A percentile compares a stretch with the other conserved stretches of the same genome.
Evolutionary conservation across 2,888 invertebrate species (phyloP).

Genomic region (Chymomyza procnemis): DNA sequence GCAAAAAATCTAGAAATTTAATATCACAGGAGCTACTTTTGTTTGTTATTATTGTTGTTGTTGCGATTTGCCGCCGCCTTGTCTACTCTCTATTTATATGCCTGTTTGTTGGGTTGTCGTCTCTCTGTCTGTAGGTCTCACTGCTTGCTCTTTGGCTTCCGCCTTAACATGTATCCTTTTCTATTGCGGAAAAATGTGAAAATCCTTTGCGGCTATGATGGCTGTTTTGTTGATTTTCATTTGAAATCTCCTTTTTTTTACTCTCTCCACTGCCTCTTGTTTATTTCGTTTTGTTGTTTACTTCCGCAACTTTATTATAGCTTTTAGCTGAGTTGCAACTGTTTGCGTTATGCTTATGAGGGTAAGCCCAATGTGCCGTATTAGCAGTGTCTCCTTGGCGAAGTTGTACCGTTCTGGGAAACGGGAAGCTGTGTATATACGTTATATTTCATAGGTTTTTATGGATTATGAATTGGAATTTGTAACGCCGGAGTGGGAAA

Average conservation of each 20-base stretch:
- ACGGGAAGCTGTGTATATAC: constrained; percentile 29
- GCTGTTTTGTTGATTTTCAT: constrained; percentile 63
- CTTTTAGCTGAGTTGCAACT: constrained; percentile 70
- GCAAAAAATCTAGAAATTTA: constrained; percentile 66
- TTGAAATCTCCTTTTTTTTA: constrained; percentile 45
- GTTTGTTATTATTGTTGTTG: constrained; percentile 10
- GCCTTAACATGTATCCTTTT: constrained; percentile 41
- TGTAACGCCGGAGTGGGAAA: neutral
- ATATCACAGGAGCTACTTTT: constrained; percentile 50
- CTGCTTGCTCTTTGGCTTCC: constrained; percentile 9
- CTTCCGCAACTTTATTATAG: constrained; percentile 72
- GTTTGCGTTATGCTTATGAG: constrained; percentile 70
- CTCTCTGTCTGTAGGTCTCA: constrained; percentile 38
- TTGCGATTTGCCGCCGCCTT: constrained; percentile 44
- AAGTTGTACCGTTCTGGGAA: neutral
- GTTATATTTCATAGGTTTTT: constrained; percentile 33
- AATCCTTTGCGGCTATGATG: constrained; percentile 41
- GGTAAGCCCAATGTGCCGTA: constrained; percentile 58
- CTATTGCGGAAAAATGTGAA: constrained; percentile 22
- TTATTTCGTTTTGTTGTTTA: constrained; percentile 64
- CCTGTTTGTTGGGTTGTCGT: neutral
- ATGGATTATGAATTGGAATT: constrained; percentile 49
- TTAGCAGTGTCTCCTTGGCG: constrained; percentile 45
- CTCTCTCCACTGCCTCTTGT: constrained; percentile 26
- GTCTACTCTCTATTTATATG: constrained; percentile 50